phyloP scores from a whole-genome alignment of 2,888 invertebrate genomes.

The Hoplodrina ambigua region DNA sequence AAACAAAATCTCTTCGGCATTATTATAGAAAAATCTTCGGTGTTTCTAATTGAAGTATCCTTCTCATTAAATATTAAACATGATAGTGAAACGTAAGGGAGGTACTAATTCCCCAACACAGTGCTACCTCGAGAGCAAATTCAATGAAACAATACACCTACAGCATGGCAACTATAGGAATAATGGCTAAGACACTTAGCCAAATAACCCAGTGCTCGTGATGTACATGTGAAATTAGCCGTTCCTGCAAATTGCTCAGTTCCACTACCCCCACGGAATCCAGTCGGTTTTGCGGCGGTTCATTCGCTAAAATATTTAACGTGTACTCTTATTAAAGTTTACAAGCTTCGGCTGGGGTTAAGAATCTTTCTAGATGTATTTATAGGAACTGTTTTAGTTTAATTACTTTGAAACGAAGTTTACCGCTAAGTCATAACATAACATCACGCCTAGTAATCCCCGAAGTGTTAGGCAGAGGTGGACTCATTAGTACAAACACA shows the following conservation, averaged over 20 bases:
- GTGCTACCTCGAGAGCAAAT: background rate
- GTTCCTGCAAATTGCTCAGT: slow-evolving; percentile 69
- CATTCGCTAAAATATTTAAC: slow-evolving; percentile 67
- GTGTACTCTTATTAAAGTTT: slow-evolving; percentile 64
- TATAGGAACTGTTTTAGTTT: slow-evolving; percentile 21
- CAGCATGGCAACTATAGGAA: slow-evolving; percentile 21
- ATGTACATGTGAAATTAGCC: slow-evolving; percentile 65
- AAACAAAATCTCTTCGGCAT: too few relatives aligned
- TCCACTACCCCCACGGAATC: slow-evolving; percentile 47
- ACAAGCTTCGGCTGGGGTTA: slow-evolving; percentile 35
- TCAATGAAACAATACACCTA: slow-evolving; percentile 37
- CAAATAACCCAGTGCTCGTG: slow-evolving; percentile 53
- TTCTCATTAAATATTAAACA: background rate
- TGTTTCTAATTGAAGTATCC: background rate
- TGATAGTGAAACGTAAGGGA: background rate
- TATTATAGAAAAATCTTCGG: background rate
- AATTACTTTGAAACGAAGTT: background rate
- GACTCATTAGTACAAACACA: too few relatives aligned
- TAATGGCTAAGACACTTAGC: slow-evolving; percentile 47
- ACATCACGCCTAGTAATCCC: too few relatives aligned
- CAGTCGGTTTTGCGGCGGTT: slow-evolving; percentile 41
- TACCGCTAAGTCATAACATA: too few relatives aligned
- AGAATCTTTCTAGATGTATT: slow-evolving; percentile 32
- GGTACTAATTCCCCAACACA: background rate
- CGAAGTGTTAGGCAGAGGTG: too few relatives aligned